Evolutionary conservation across 2,797 vertebrate species (phyloP), one percentile per base, ranked within the genome.

Genomic region (Antennarius maculatus): DNA sequence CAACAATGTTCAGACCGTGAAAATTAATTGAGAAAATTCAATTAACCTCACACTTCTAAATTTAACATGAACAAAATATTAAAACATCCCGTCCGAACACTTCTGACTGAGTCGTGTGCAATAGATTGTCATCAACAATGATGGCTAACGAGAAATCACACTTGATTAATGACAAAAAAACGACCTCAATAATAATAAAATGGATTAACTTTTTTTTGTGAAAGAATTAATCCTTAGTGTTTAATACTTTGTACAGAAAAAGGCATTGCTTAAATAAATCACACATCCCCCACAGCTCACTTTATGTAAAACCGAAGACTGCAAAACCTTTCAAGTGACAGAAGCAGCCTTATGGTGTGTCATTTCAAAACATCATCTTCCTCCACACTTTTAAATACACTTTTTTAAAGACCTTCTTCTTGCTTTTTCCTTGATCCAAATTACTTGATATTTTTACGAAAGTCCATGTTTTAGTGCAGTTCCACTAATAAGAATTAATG

Each of bases 291-390:
- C 66, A 31, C 72, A 54, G 41, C 72, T 62, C 47, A 16, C 4
- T 57, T 61, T 66, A 62, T 45, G 37, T 41, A 77, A 68, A 83
- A 57, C 29, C 48, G 61, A 66, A 42, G 65, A 39, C 54, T 54
- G 66, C 54, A 74, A 46, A 53, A 62, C 54, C 54, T 76, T 54
- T 58, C 27, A 66, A 66, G 47, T 79, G 78, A 70, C 37, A 47
- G 39, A 69, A 11, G 18, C 60, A 45, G 37, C 49, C 61, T 54
- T 65, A 45, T 43, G 50, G 23, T 45, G 28, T 18, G 18, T 17
- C 1, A 17, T 47, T 67, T 47, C 54, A 59, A 49, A 66, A 69
- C 42, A 39, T 59, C 10, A 13, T 71, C 61, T 52, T 58, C 69
- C 62, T 43, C 54, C 43, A 39, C 54, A 15, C 49, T 50, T 11